Base-by-base conservation (phyloP, 2,888 invertebrate species). In the Polylopha cassiicola region DNA sequence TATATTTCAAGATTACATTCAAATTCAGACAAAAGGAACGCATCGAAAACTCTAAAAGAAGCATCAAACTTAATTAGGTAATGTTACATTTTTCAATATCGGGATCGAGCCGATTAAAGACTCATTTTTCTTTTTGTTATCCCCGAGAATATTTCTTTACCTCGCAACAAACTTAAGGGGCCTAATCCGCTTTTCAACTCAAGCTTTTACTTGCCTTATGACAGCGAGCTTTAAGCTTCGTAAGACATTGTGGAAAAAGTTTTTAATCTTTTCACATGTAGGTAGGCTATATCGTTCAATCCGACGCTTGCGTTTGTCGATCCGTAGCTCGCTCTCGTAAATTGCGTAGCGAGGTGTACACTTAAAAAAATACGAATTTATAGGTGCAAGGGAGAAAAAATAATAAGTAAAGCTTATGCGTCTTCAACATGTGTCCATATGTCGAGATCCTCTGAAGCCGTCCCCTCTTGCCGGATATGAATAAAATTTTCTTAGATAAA, bases 101-200 rank as follows among this genome's bases (percentile, higher is more conserved):
- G 60, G 53, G 53, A 58, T 57, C 50, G 51, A 55, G 55, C 58
- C 65, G 55, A 62, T 60, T 62, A 52, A 58, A 55, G 61, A 66
- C 72, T 69, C 29, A 18, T 24, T 16, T 18, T 33, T 41, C 53
- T 59, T 61, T 62, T 75, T 73, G 72, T 73, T 74, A 66, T 73
- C 61, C 65, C 63, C 63, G 58, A 63, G 68, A 74, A 76, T 77
- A 78, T 77, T 76, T 73, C 74, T 73, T 73, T 73, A 73, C 73
- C 72, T 75, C 68, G 65, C 70, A 73, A 76, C 73, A 77, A 79
- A 80, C 77, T 80, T 79, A 73, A 73, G 71, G 71, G 69, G 65
- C 73, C 68, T 79, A 79, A 80, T 80, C 80, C 77, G 72, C 79
- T 77, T 78, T 77, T 67, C 68, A 71, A 79, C 72, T 76, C 68